These are phyloP conservation scores for Apistogramma diplotaenia DNA, from an alignment of 2,113 vertebrate genomes.

Conservation along the genomic window DNA sequence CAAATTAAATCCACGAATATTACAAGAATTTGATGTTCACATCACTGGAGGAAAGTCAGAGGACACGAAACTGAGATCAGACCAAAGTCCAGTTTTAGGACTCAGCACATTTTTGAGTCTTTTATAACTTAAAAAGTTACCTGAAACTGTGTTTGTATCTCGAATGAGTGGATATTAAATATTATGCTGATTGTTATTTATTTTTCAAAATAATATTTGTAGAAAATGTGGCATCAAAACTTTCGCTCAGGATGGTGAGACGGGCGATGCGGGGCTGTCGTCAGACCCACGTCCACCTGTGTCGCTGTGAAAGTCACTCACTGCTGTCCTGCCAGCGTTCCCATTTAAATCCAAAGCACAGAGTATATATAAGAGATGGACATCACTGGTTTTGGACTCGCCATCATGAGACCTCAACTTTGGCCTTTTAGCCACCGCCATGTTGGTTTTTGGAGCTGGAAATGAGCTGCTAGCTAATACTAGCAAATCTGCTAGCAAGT, in stretches of 20 bases:
- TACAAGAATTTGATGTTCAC: conserved; percentile 2
- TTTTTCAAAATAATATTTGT: neutral
- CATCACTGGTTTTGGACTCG: too few relatives aligned
- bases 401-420: too few relatives aligned
- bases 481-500: too few relatives aligned
- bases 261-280: too few relatives aligned
- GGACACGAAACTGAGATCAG: conserved; percentile 6
- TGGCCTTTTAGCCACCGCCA: too few relatives aligned
- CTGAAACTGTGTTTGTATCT: neutral
- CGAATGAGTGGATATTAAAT: neutral
- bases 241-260: neutral
- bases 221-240: neutral
- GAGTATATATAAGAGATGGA: too few relatives aligned
- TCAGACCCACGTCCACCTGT: too few relatives aligned
- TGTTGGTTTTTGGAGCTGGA: too few relatives aligned
- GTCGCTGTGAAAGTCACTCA: too few relatives aligned
- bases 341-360: too few relatives aligned
- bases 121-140: neutral
- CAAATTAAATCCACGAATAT: neutral
- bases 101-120: neutral
- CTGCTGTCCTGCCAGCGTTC: too few relatives aligned
- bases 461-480: too few relatives aligned
- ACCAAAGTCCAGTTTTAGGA: neutral
- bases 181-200: neutral
- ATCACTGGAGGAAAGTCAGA: neutral